Evolutionary conservation across 2,797 vertebrate species (phyloP), one percentile per base, ranked within the genome.

Genomic region (Silurus aristotelis): DNA sequence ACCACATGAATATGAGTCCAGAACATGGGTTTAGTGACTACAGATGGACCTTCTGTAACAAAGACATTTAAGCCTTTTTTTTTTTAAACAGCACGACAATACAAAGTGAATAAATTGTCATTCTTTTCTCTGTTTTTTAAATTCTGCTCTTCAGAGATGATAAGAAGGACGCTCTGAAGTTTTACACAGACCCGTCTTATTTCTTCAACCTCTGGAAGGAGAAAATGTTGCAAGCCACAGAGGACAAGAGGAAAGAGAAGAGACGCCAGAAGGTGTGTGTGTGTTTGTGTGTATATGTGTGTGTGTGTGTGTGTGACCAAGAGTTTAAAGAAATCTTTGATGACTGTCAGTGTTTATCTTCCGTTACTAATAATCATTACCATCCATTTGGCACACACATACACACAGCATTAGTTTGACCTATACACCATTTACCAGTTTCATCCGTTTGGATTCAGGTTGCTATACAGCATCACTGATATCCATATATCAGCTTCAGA

Each of bases 161-260:
- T 90, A 96, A 96, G 92, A 97, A 97, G 89, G 97, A 98, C 0
- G 97, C 96, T 0, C 91, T 98, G 87, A 97, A 97, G 90, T 98
- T 98, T 92, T 98, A 98, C 93, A 97, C 97, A 0, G 96, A 97
- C 88, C 96, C 97, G 1, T 98, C 97, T 0, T 98, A 98, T 93
- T 98, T 98, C 95, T 98, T 98, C 89, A 97, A 95, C 92, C 92
- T 98, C 86, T 98, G 97, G 97, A 97, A 97, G 85, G 97, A 98
- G 93, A 98, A 98, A 91, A 97, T 98, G 97, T 93, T 98, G 87
- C 97, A 98, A 93, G 97, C 96, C 0, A 98, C 97, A 0, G 97
- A 98, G 83, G 96, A 98, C 91, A 98, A 97, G 82, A 95, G 97
- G 86, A 98, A 98, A 91, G 97, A 97, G 92, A 97, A 97, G 90